Conservation (phyloP, 2,113 vertebrate species). For the Anguilla japonica region DNA sequence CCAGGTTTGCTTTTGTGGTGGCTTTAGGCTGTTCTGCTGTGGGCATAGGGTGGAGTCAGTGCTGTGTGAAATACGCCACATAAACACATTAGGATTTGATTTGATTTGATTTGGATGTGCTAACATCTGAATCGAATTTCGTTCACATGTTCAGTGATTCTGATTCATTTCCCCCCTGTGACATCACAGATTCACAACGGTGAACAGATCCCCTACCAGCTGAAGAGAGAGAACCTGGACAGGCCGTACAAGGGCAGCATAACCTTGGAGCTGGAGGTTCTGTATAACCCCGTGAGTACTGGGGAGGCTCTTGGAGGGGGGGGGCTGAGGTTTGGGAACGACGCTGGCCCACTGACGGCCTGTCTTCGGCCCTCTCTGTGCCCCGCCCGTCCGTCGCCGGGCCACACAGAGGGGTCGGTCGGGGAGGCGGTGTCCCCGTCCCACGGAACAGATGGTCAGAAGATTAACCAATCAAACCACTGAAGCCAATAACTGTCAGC, state of each 20-base stretch:
- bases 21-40: too few species aligned
- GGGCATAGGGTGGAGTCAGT: too few species aligned
- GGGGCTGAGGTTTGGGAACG: not conserved
- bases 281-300: slow-evolving; percentile 88
- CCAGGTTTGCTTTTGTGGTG: too few species aligned
- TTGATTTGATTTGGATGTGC: not conserved
- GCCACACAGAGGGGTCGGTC: not conserved
- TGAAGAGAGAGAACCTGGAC: slow-evolving; percentile 91
- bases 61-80: too few species aligned
- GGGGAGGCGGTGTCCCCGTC: not conserved
- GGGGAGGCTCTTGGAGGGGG: not conserved
- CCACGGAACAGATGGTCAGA: slow-evolving; percentile 10
- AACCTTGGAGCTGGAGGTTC: slow-evolving; percentile 84
- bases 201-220: slow-evolving; percentile 71
- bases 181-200: slow-evolving; percentile 80
- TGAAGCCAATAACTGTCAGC: not conserved
- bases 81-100: too few species aligned
- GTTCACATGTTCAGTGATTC: not conserved
- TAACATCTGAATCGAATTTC: not conserved
- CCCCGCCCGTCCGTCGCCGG: not conserved
- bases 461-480: slow-evolving; percentile 5
- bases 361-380: too few species aligned
- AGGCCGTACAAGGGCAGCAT: slow-evolving; percentile 82
- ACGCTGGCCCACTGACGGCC: not conserved
- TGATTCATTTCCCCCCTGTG: not conserved